Conservation (phyloP, 2,797 vertebrate genomes). For the Urocyon cinereoargenteus region DNA sequence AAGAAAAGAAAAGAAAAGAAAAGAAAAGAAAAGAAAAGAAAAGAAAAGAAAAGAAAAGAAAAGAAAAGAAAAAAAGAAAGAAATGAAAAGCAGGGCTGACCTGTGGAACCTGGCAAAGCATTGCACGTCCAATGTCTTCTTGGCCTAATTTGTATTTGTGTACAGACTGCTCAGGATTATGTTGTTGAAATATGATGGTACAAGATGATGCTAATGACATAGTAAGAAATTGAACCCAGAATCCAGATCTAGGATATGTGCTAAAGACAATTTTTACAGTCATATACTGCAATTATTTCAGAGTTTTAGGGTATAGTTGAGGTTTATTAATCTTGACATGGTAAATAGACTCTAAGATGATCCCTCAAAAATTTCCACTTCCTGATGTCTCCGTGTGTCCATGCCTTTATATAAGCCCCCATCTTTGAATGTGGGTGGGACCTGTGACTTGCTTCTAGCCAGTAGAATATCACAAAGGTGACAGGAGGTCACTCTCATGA, state of each 20-base stretch:
- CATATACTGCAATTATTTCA: neutral
- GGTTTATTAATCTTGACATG: neutral
- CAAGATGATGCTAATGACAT: neutral
- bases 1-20: neutral
- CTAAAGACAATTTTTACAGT: neutral
- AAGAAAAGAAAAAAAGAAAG: too few species aligned
- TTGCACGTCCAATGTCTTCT: neutral
- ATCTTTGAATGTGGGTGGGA: neutral
- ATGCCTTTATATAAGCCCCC: neutral
- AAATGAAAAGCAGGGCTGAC: neutral
- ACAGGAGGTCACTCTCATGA: neutral
- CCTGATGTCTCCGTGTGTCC: neutral
- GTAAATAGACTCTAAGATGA: neutral
- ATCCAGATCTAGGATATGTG: neutral
- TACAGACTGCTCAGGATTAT: neutral
- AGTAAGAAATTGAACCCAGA: neutral
- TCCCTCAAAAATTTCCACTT: neutral
- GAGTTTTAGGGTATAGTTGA: neutral
- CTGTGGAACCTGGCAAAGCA: neutral
- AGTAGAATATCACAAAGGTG: neutral
- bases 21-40: too few species aligned
- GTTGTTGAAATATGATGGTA: neutral
- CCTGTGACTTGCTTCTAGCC: neutral
- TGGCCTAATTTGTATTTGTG: neutral
- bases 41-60: neutral